These are phyloP conservation scores for Scaptomyza cyrtandrae DNA, from an alignment of 2,888 invertebrate genomes.

Conservation along the genomic window DNA sequence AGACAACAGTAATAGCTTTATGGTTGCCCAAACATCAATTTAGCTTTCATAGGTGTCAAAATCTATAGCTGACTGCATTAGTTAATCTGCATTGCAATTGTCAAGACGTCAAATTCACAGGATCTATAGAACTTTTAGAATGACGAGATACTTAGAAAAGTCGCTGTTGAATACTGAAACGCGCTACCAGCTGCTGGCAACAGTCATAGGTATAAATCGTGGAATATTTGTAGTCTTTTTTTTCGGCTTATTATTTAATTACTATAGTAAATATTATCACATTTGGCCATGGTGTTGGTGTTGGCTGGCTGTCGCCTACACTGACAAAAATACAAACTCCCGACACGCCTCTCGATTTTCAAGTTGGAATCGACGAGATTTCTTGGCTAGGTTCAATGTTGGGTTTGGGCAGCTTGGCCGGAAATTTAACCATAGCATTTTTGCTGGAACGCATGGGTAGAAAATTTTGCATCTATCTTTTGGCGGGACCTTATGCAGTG, in stretches of 20 bases:
- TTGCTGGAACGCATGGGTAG: slow-evolving; percentile 76
- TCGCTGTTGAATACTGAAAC: slow-evolving; percentile 50
- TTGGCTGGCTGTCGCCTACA: slow-evolving; percentile 83
- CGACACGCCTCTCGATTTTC: slow-evolving; percentile 67
- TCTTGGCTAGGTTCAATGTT: slow-evolving; percentile 83
- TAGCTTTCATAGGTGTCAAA: not conserved
- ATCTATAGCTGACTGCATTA: slow-evolving; percentile 17
- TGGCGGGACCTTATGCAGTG: slow-evolving; percentile 80
- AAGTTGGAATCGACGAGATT: slow-evolving; percentile 64
- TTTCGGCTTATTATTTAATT: too few relatives aligned
- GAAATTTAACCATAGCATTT: slow-evolving; percentile 76
- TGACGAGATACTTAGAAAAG: slow-evolving; percentile 28
- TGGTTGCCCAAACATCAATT: slow-evolving; percentile 5
- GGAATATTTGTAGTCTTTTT: not conserved
- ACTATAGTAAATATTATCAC: slow-evolving; percentile 80
- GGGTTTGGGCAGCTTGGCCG: slow-evolving; percentile 78
- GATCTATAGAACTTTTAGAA: slow-evolving; percentile 5
- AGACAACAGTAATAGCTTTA: slow-evolving; percentile 7
- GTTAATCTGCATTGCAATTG: not conserved
- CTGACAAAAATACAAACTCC: slow-evolving; percentile 71
- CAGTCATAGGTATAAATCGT: slow-evolving; percentile 61
- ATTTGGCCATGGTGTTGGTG: slow-evolving; percentile 81
- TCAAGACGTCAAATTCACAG: slow-evolving; percentile 7
- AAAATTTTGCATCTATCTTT: slow-evolving; percentile 72
- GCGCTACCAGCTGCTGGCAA: slow-evolving; percentile 71